Base-by-base conservation (phyloP, 2,888 invertebrate genomes). In the Cecidostiba fungosa region DNA sequence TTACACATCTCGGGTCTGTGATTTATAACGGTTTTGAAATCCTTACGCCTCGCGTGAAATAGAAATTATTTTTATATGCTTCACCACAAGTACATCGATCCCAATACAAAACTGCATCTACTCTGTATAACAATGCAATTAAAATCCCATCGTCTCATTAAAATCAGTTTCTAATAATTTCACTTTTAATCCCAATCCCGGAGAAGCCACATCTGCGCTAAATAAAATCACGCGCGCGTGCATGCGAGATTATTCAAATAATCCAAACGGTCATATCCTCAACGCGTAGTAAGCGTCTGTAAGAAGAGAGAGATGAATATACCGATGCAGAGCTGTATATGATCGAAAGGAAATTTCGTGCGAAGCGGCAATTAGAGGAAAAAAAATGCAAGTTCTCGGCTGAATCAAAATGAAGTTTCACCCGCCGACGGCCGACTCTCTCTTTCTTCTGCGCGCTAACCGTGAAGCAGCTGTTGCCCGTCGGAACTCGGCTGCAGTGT, bases 401-500 rank as follows among this genome's bases (percentile, higher is more conserved):
- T n/a, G 70, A 76, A 80, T 54, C 69, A 54, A 76, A 69, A 77
- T 43, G 54, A 74, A 80, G 74, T 73, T 39, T 74, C 77, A 73
- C 84, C 77, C 54, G n/a, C 77, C 54, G n/a, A 23, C 54, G 19
- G 70, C 69, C 36, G 16, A 43, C 76, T 80, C 84, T 84, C 74
- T 84, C 74, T 79, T 69, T 78, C 72, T 36, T 47, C 43, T 43
- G 66, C 36, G 19, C 54, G 76, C 78, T 72, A 70, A 59, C 80
- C 80, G 76, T 72, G 85, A 85, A 77, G 16, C 50, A 47, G 32
- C 81, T 10, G 85, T 69, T 84, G 81, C 43, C 85, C 85, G 85
- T 77, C 85, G 85, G 85, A 36, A 70, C 43, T 43, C 43, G 43
- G 43, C 43, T 43, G 43, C 43, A 43, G 43, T 43, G 12, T 2